These are phyloP conservation scores for Macrophya annulata DNA, from an alignment of 2,888 invertebrate species.

Conservation along the genomic window DNA sequence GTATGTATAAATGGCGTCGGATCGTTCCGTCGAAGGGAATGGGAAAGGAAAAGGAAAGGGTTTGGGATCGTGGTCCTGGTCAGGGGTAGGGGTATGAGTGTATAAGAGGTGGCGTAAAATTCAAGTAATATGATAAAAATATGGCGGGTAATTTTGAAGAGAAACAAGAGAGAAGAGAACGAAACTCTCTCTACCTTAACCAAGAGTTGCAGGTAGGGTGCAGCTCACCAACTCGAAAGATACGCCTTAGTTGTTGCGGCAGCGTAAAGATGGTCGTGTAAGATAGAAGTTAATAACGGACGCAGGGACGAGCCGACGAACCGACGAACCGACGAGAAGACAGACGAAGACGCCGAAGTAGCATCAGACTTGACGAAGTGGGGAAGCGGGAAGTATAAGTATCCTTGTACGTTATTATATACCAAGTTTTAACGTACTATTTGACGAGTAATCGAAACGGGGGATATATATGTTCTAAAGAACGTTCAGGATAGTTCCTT, in stretches of 20 bases:
- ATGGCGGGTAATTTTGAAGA: constrained; percentile 70
- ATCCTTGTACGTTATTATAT: background rate
- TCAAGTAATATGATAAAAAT: constrained; percentile 72
- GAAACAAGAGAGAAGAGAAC: constrained; percentile 59
- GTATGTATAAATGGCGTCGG: constrained; percentile 33
- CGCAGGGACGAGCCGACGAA: constrained; percentile 51
- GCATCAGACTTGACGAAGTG: background rate
- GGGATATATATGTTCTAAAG: background rate
- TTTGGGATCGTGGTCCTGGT: constrained; percentile 33
- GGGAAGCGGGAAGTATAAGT: constrained; percentile 7
- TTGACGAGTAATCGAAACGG: constrained; percentile 3
- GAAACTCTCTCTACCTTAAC: constrained; percentile 34
- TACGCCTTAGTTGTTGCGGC: constrained; percentile 73
- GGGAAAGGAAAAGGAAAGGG: constrained; percentile 29
- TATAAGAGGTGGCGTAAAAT: constrained; percentile 69
- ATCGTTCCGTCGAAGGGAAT: background rate
- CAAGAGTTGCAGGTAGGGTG: constrained; percentile 51
- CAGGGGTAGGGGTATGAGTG: background rate
- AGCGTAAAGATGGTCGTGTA: constrained; percentile 76
- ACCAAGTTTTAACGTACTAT: background rate
- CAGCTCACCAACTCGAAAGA: constrained; percentile 56
- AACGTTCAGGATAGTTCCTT: background rate
- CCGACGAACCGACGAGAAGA: constrained; percentile 18
- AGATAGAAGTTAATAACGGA: constrained; percentile 78
- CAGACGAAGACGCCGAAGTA: constrained; percentile 21